These are phyloP conservation scores for Centropus bengalensis DNA, from an alignment of 2,113 vertebrate genomes.

Conservation along the genomic window DNA sequence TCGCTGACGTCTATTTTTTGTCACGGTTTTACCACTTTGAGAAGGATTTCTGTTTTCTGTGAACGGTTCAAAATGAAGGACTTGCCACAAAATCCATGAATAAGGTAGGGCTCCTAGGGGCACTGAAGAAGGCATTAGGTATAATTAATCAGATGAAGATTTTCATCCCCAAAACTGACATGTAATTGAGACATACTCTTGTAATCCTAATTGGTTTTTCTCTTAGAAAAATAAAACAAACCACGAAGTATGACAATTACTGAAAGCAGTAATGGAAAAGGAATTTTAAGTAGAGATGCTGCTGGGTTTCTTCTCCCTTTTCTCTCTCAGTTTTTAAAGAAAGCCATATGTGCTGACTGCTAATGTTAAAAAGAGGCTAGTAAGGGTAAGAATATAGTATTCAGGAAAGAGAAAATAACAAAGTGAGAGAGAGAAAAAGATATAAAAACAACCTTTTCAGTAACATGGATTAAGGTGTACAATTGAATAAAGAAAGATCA, in stretches of 20 bases:
- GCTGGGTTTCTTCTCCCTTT: background rate
- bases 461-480: background rate
- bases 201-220: slow-evolving; percentile 46
- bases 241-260: background rate
- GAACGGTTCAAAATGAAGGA: background rate
- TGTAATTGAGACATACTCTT: background rate
- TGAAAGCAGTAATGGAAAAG: background rate
- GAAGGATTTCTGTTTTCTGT: background rate
- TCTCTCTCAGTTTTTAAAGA: background rate
- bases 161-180: background rate
- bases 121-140: background rate
- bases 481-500: background rate
- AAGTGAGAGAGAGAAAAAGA: background rate
- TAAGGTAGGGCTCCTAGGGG: background rate
- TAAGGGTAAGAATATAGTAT: background rate
- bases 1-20: background rate
- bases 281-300: background rate
- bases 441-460: background rate
- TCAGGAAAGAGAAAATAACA: background rate
- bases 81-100: background rate
- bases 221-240: background rate
- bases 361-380: background rate
- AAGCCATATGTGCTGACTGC: background rate
- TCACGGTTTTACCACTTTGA: background rate
- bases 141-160: background rate